Base-by-base conservation (phyloP, 2,888 invertebrate genomes). In the Chrysolina americana region DNA sequence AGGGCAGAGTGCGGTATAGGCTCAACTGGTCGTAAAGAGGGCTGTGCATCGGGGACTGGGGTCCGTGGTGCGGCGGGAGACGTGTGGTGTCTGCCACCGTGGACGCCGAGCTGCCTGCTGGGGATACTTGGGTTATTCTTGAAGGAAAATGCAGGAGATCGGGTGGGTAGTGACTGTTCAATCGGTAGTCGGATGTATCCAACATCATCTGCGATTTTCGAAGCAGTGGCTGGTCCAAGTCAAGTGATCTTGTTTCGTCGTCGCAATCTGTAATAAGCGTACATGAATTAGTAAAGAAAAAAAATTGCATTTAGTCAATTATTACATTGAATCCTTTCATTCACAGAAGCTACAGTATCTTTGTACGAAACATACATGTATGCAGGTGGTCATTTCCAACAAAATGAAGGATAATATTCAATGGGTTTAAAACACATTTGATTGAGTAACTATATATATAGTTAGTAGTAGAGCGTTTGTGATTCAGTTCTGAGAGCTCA, bases 81-180 rank as follows among this genome's bases (percentile, higher is more conserved):
- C 93, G 90, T 19, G 93, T 91, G 50, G 91, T 93, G 83, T 94
- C 94, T 1, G 93, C 93, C 19, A 94, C 94, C 15, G 95, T 95
- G 2, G 95, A 95, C 5, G 94, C 93, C 72, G 94, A 94, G 84
- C 94, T 95, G 11, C 94, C 95, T 73, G 95, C 94, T 10, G 94
- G 94, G 0, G 94, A 94, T 70, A 94, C 92, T 83, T 94, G 94
- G 17, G 81, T 79, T 0, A 91, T 90, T 65, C 92, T 90, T 0
- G 93, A 90, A 4, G 94, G 94, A 86, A 96, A 96, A 0, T 96
- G 93, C 76, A 96, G 89, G 11, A 96, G 89, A 86, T 96, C 96
- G 0, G 96, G 96, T 23, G 95, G 95, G 85, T 95, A 92, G 23
- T 73, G 71, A 15, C 92, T 89, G 75, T 90, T 90, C 70, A 89